Conservation (phyloP, 2,797 vertebrate species). For the Chaetodon trifasciatus region DNA sequence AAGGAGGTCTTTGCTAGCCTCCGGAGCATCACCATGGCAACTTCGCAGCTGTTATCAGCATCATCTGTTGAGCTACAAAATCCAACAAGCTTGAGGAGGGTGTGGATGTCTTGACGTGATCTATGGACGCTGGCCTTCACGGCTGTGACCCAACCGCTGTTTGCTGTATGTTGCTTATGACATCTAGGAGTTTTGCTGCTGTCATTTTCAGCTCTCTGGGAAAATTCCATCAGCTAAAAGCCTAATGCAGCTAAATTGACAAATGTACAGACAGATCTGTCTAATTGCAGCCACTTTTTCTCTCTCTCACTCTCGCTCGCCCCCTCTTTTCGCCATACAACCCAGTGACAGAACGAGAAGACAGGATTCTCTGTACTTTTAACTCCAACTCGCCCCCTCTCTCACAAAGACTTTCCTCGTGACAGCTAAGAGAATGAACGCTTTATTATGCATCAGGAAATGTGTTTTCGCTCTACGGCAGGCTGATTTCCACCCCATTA, state of each 20-base stretch:
- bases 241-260: slow-evolving; percentile 18
- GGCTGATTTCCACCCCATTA: slow-evolving; percentile 75
- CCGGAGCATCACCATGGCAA: slow-evolving; percentile 4
- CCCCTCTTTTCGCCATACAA: not conserved
- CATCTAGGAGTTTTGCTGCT: slow-evolving; percentile 3
- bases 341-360: slow-evolving; percentile 58
- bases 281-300: slow-evolving; percentile 17
- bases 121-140: not conserved
- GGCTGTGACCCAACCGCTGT: not conserved
- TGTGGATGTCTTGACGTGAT: not conserved
- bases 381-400: slow-evolving; percentile 58
- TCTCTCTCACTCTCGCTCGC: not conserved
- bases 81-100: not conserved
- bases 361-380: slow-evolving; percentile 75
- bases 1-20: not conserved
- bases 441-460: slow-evolving; percentile 77
- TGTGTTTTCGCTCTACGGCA: slow-evolving; percentile 65
- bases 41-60: slow-evolving; percentile 13
- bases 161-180: not conserved
- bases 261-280: slow-evolving; percentile 25
- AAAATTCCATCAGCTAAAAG: slow-evolving; percentile 15
- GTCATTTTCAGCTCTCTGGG: not conserved
- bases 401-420: slow-evolving; percentile 64
- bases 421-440: slow-evolving; percentile 72
- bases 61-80: not conserved